Base-by-base conservation (phyloP, 1,140 invertebrate species). In the Cheumatopsyche charites region DNA sequence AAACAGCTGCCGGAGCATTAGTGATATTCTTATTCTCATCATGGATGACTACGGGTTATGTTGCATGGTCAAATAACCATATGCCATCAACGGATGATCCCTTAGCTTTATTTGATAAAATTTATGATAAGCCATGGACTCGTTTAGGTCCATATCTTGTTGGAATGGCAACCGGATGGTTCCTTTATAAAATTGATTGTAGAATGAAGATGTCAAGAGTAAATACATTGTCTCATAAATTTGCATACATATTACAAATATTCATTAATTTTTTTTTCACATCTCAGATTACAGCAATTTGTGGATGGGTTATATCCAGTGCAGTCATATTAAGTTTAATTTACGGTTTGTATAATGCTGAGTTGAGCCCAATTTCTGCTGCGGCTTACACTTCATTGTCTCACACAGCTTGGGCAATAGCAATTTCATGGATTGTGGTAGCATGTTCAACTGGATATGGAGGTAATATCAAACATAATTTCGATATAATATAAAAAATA, bases 61-160 rank as follows among this genome's bases (percentile, higher is more conserved):
- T 94, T 13, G 92, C 92, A 0, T 90, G 91, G 79, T 87, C 85
- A 65, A 92, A 92, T 78, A 90, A 92, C 74, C 91, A 94, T 79
- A 88, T 91, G 75, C 92, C 92, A 12, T 91, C 89, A 77, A 86
- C 87, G 0, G 91, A 94, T 74, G 92, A 94, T 80, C 92, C 92
- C 0, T 82, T 94, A 76, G 92, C 92, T 0, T 83, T 93, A 9
- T 94, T 94, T 79, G 92, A 94, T 79, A 93, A 93, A 83, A 93
- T 94, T 76, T 94, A 94, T 77, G 92, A 94, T 80, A 94, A 94
- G 81, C 92, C 92, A 9, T 94, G 92, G 91, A 94, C 92, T 0
- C 82, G 92, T 49, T 79, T 94, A 9, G 92, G 92, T 0, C 92
- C 92, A 0, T 94, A 94, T 78, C 81, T 94, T 0, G 88, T 94